Evolutionary conservation across 2,113 vertebrate species (phyloP).

Genomic region (Megaceryle maxima): DNA sequence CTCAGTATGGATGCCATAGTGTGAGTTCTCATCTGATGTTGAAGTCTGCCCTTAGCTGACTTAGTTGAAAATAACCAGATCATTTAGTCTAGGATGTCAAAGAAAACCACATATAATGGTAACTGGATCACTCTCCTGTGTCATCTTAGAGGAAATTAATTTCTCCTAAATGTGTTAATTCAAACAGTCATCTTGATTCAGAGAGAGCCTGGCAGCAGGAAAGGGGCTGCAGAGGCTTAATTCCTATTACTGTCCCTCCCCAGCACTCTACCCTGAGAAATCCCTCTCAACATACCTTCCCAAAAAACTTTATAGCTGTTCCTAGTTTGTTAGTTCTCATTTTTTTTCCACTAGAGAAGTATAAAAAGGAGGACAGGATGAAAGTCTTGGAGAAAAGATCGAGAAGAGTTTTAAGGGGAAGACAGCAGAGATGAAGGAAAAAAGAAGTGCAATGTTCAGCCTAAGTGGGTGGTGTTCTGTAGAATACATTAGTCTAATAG

Average conservation of each 20-base stretch:
- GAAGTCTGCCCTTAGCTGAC: neutral
- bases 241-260: neutral
- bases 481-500: neutral
- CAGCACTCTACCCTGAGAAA: neutral
- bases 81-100: neutral
- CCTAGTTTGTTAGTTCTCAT: neutral
- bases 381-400: neutral
- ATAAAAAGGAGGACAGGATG: neutral
- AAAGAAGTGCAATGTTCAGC: neutral
- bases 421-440: neutral
- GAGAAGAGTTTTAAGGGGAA: neutral
- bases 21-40: neutral
- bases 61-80: neutral
- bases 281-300: neutral
- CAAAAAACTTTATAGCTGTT: neutral
- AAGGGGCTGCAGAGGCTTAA: neutral
- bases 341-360: neutral
- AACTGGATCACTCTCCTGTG: neutral
- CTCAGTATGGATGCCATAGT: neutral
- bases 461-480: neutral
- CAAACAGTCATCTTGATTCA: neutral
- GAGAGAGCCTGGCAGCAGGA: neutral
- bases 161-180: neutral
- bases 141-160: neutral
- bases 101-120: neutral